A percentile compares a stretch with the other conserved stretches of the same genome.
Conservation (phyloP, 2,888 invertebrate genomes). For the Ennomos fuscantarius region DNA sequence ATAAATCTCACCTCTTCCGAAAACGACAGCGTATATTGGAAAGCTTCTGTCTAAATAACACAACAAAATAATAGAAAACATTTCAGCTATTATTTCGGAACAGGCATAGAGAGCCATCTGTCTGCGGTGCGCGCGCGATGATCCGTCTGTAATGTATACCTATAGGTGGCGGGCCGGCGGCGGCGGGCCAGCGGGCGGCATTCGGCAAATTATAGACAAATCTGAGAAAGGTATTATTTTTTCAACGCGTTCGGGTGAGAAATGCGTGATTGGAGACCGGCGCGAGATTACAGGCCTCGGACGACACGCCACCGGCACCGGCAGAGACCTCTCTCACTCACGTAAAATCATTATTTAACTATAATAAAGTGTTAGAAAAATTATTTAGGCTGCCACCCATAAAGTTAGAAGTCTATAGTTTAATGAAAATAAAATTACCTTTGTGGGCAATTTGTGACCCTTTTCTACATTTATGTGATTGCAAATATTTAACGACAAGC, state of each 20-base stretch:
- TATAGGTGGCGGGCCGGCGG: conserved; percentile 9
- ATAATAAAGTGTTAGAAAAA: conserved; percentile 80
- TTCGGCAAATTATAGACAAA: conserved; percentile 83
- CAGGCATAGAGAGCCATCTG: conserved; percentile 38
- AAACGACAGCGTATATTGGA: conserved; percentile 63
- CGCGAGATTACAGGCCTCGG: conserved; percentile 76
- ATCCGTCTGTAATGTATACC: conserved; percentile 24
- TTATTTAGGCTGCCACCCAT: conserved; percentile 72
- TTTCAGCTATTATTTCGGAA: conserved; percentile 56
- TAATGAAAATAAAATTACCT: conserved; percentile 29
- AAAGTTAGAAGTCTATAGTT: conserved; percentile 36
- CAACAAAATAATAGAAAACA: conserved; percentile 61
- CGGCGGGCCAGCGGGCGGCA: conserved; percentile 59
- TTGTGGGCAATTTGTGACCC: conserved; percentile 37
- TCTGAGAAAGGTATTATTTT: conserved; percentile 81
- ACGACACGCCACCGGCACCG: conserved; percentile 80
- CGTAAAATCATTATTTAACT: conserved; percentile 79
- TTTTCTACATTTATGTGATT: conserved; percentile 30
- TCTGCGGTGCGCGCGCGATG: conserved; percentile 42
- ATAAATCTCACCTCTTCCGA: conserved; percentile 27
- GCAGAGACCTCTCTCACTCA: conserved; percentile 70
- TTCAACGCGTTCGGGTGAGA: conserved; percentile 84
- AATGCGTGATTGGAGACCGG: conserved; percentile 83
- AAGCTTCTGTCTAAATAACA: conserved; percentile 73
- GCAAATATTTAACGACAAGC: conserved; percentile 30